Percentiles rank a stretch among this genome's conserved stretches.
These are phyloP conservation scores for Globodera ellingtonae DNA, from an alignment of 1,140 invertebrate species.

Conservation along the genomic window DNA sequence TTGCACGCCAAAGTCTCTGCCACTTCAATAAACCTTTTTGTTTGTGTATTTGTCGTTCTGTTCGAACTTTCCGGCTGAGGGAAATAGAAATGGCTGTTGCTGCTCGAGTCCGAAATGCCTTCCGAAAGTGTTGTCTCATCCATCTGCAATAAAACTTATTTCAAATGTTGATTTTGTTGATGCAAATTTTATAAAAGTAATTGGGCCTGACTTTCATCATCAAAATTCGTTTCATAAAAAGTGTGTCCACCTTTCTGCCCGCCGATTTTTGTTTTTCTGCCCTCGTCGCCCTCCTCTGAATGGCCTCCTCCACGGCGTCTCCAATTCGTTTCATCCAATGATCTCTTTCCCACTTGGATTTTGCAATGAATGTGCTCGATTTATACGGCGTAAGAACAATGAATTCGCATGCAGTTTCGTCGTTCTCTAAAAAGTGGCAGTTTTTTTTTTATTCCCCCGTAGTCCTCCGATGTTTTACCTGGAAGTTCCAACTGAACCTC, in stretches of 20 bases:
- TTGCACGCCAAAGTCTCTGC: neutral
- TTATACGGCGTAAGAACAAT: constrained; percentile 46
- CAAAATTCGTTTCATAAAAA: too few species aligned
- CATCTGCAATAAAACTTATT: neutral
- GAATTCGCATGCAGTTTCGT: constrained; percentile 52
- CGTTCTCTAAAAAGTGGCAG: constrained; percentile 41
- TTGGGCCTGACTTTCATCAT: too few species aligned
- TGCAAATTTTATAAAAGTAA: neutral
- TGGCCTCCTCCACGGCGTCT: constrained; percentile 18
- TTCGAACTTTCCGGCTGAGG: neutral
- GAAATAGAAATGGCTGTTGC: neutral
- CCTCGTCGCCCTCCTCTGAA: constrained; percentile 12
- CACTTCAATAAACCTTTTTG: neutral
- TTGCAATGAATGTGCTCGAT: constrained; percentile 43
- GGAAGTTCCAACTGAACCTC: constrained; percentile 33
- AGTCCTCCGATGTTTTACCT: neutral
- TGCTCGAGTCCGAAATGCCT: neutral
- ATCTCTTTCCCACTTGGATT: constrained; percentile 48
- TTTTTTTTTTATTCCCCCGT: neutral
- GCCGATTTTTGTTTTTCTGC: constrained; percentile 14
- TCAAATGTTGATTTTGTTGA: neutral
- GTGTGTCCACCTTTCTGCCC: constrained; percentile 6
- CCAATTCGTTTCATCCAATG: constrained; percentile 44
- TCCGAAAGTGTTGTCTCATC: neutral
- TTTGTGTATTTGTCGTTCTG: neutral